Conservation (phyloP, 2,888 invertebrate genomes). For the Pediacus dermestoides region DNA sequence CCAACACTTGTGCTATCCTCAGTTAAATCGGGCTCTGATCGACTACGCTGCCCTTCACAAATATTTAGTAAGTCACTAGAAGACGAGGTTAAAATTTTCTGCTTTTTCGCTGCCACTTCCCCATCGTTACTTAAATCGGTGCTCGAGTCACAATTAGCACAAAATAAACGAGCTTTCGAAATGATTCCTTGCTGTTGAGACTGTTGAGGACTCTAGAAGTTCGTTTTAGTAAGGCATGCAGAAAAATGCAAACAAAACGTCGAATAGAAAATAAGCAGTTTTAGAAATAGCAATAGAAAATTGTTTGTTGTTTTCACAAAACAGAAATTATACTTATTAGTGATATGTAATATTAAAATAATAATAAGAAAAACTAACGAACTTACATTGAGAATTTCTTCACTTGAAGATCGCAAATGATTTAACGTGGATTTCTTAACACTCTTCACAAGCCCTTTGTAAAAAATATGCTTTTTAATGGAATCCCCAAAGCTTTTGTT, state of each 20-base stretch:
- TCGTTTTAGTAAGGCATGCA: constrained; percentile 22
- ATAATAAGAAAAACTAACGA: constrained; percentile 4
- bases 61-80: background rate
- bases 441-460: constrained; percentile 52
- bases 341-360: too few relatives aligned
- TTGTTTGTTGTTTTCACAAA: too few relatives aligned
- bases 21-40: constrained; percentile 39
- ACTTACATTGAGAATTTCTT: constrained; percentile 48
- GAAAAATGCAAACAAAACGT: constrained; percentile 14
- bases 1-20: constrained; percentile 16
- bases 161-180: constrained; percentile 43
- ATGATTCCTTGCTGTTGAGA: constrained; percentile 29
- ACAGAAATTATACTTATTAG: too few relatives aligned
- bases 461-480: constrained; percentile 81
- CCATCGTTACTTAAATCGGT: constrained; percentile 33
- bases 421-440: constrained; percentile 38
- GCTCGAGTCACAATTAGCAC: constrained; percentile 45
- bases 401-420: constrained; percentile 40
- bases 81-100: background rate
- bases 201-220: constrained; percentile 35
- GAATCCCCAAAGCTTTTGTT: constrained; percentile 75
- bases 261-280: too few relatives aligned
- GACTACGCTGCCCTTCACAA: constrained; percentile 25
- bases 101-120: constrained; percentile 8
- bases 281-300: too few relatives aligned